phyloP scores from a whole-genome alignment of 2,113 vertebrate genomes.

The Carlito syrichta region DNA sequence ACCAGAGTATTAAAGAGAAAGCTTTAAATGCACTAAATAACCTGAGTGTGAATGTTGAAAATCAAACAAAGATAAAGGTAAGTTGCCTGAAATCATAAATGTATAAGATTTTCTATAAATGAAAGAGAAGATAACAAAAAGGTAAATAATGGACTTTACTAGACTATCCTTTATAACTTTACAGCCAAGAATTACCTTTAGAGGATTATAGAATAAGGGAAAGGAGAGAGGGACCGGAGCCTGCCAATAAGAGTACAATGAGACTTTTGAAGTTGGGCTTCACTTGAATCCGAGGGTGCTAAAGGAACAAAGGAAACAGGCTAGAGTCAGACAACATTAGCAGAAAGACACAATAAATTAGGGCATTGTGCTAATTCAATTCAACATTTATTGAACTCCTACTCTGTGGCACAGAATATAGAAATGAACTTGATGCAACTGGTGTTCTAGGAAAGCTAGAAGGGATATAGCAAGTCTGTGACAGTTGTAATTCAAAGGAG shows the following conservation, averaged over 20 bases:
- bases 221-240: neutral
- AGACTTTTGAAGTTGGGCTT: neutral
- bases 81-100: conserved; percentile 46
- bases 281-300: neutral
- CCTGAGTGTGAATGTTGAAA: conserved; percentile 94
- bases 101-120: neutral
- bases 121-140: neutral
- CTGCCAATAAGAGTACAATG: neutral
- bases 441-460: neutral
- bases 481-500: neutral
- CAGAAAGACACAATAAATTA: neutral
- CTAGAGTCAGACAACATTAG: neutral
- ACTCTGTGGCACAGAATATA: neutral
- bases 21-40: conserved; percentile 94
- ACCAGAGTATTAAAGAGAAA: conserved; percentile 87
- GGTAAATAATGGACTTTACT: neutral
- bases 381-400: neutral
- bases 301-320: neutral
- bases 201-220: neutral
- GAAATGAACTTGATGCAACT: neutral
- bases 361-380: neutral
- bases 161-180: neutral
- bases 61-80: conserved; percentile 94
- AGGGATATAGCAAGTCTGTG: neutral
- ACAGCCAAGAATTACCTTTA: neutral